These are phyloP conservation scores for Marisa cornuarietis DNA, from an alignment of 1,140 invertebrate species.

Conservation along the genomic window DNA sequence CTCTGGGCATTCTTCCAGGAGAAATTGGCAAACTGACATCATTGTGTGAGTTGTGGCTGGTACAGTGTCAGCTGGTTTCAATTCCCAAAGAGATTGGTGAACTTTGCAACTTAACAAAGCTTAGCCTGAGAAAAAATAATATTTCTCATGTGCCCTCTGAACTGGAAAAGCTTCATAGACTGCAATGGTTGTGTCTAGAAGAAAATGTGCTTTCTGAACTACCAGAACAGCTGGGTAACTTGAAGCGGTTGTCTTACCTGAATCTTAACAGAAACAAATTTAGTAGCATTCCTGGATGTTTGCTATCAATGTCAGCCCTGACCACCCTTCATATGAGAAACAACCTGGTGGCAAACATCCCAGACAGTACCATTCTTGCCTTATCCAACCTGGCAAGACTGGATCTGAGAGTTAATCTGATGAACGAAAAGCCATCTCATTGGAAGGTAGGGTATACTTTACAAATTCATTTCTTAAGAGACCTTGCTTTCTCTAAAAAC, in stretches of 20 bases:
- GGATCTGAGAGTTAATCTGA: constrained; percentile 56
- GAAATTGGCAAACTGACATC: constrained; percentile 49
- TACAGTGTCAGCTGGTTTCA: constrained; percentile 48
- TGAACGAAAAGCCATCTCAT: constrained; percentile 46
- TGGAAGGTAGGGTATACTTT: constrained; percentile 51
- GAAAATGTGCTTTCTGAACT: constrained; percentile 55
- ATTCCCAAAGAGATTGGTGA: constrained; percentile 53
- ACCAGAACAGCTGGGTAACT: constrained; percentile 43
- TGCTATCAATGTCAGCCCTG: constrained; percentile 44
- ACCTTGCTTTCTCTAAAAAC: too few species aligned
- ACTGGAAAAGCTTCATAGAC: constrained; percentile 42
- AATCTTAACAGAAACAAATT: constrained; percentile 57
- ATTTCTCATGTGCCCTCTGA: constrained; percentile 45
- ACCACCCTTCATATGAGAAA: constrained; percentile 44
- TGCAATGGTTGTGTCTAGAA: constrained; percentile 57
- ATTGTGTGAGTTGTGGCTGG: constrained; percentile 57
- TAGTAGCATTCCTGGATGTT: constrained; percentile 47
- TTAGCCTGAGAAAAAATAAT: constrained; percentile 53
- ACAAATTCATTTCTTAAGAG: too few species aligned
- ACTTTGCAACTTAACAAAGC: constrained; percentile 50
- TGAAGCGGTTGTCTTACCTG: constrained; percentile 51
- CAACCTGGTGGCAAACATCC: constrained; percentile 47
- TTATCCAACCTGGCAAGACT: constrained; percentile 53
- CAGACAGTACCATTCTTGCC: constrained; percentile 53
- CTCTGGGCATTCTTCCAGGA: constrained; percentile 45